Evolutionary conservation across 2,888 invertebrate genomes (phyloP).

Genomic region (Apamea epomidion): DNA sequence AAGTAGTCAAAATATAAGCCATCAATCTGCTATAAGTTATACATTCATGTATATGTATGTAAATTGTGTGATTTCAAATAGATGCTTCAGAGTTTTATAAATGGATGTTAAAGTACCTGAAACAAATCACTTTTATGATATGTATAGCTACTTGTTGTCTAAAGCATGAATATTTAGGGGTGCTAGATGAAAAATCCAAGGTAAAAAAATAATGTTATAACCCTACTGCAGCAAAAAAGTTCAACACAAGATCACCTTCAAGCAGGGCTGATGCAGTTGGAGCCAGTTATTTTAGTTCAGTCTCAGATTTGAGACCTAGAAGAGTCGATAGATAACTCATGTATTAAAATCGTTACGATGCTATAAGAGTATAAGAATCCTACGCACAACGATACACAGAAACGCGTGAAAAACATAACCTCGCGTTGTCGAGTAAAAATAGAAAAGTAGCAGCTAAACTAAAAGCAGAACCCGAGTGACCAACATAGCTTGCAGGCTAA

Average conservation of each 20-base stretch:
- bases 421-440: not conserved
- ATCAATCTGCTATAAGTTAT: conserved; percentile 40
- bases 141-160: not conserved
- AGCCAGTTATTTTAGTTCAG: not conserved
- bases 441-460: not conserved
- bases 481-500: not conserved
- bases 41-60: not conserved
- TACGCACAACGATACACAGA: not conserved
- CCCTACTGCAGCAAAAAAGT: not conserved
- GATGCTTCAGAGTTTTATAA: conserved; percentile 14
- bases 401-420: not conserved
- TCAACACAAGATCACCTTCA: not conserved
- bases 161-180: not conserved
- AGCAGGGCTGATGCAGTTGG: not conserved
- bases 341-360: not conserved
- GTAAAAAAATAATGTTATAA: not conserved
- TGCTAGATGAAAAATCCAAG: not conserved
- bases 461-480: not conserved
- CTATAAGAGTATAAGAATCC: not conserved
- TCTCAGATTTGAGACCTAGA: not conserved
- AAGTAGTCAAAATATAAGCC: conserved; percentile 42
- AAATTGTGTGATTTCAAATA: not conserved
- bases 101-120: conserved; percentile 11
- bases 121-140: conserved; percentile 19
- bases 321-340: not conserved